Base-by-base conservation (phyloP, 2,888 invertebrate genomes). In the Agonum fuliginosum region DNA sequence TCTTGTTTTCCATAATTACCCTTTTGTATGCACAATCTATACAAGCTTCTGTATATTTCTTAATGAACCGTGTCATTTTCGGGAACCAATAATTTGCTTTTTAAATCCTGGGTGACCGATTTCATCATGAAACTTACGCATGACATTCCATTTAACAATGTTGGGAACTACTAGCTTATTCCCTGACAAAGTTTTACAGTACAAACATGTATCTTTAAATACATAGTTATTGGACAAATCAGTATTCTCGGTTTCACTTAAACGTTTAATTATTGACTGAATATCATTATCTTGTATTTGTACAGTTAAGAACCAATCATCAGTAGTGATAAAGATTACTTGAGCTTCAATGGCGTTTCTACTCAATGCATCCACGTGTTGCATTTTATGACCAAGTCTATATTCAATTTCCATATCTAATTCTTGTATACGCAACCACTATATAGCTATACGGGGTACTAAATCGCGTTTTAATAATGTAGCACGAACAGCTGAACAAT, bases 281-380 rank as follows among this genome's bases (percentile, higher is more conserved):
- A 43, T 14, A 43, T 17, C 14, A 14, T 43, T 14, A 17, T 43
- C 12, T 14, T 43, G 43, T 3, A 43, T 6, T 14, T 43, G 43
- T 43, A 43, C 0, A 14, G 43, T 43, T 14, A 43, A 43, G 14
- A 43, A 43, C 43, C 43, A 43, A 43, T 43, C 54, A 20, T 10
- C n/a, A 5, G 22, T 24, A 2, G 24, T 22, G 8, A 54, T 24
- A 1, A 10, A 1, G 3, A 12, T 43, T 43, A 43, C n/a, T 43
- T 43, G n/a, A n/a, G n/a, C n/a, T n/a, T n/a, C n/a, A n/a, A n/a
- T n/a, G 37, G 79, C 78, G 27, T 80, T 72, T 3, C 79, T 79
- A 54, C 79, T 46, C 0, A 84, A 79, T 3, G 83, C 83, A 48
- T 84, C 83, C 1, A 83, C 83, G 54, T 84, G 84, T 0, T 79